Base-by-base conservation (phyloP, 2,797 vertebrate genomes). In the Gobionotothen gibberifrons region DNA sequence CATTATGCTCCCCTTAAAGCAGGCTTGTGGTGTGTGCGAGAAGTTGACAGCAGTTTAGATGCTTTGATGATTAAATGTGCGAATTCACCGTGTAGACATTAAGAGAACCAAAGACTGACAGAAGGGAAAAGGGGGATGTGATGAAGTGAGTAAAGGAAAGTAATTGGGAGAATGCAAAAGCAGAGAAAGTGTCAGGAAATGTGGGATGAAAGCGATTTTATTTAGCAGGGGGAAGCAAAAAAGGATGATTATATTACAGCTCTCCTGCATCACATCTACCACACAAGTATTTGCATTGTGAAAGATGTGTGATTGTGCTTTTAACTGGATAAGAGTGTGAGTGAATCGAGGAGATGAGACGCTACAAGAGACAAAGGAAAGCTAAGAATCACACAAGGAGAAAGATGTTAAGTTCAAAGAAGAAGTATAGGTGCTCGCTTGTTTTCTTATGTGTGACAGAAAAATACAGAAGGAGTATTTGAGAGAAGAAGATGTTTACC, bases 1-100 rank as follows among this genome's bases (percentile, higher is more conserved):
- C 65, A 63, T 79, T 76, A 71, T 55, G 14, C 44, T 48, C 44
- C 13, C 36, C 76, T 39, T 14, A 76, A 78, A 51, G 49, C 47
- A 44, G 40, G 15, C 22, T 44, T 61, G 19, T 58, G 57, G 29
- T 62, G 15, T 52, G 55, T 48, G 64, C n/a, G 15, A 39, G 54
- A 77, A 48, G 53, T 13, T 40, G 79, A 86, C 85, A 77, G 72
- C 68, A 72, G 68, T 77, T 83, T 83, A 82, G 73, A 85, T 63
- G 72, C 69, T 49, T 42, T 48, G 61, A 78, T 65, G 32, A 36
- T 36, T 36, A 51, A 39, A 32, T 58, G 44, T 44, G 74, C 16
- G 29, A 76, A 70, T 40, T 22, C 44, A 76, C 59, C 62, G 67
- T 85, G 74, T 54, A 75, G 48, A 57, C 53, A 64, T 48, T 4